phyloP scores from a whole-genome alignment of 2,888 invertebrate species.

The Epinotia ramella region DNA sequence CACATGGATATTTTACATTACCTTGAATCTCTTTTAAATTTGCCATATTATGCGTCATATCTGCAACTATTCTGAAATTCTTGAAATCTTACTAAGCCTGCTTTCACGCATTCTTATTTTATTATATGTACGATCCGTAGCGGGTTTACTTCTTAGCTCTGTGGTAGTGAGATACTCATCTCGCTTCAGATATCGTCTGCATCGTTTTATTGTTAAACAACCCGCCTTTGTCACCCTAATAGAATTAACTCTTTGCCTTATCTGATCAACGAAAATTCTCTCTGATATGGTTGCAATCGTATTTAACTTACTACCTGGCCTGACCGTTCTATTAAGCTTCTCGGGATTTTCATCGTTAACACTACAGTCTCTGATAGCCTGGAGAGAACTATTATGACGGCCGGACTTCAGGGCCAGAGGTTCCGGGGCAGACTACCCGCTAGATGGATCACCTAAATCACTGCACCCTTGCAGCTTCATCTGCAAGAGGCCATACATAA shows the following conservation, averaged over 20 bases:
- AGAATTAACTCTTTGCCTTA: conserved; percentile 51
- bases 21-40: background rate
- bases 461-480: too few relatives aligned
- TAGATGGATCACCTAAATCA: too few relatives aligned
- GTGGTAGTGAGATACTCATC: conserved; percentile 37
- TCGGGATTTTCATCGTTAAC: background rate
- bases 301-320: background rate
- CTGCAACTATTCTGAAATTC: background rate
- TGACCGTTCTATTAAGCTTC: background rate
- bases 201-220: conserved; percentile 53
- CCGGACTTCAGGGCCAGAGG: too few relatives aligned
- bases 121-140: background rate
- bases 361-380: background rate
- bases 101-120: background rate
- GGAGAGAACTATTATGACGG: too few relatives aligned
- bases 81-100: background rate
- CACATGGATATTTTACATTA: background rate
- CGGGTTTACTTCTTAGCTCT: conserved; percentile 24
- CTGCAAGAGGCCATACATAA: too few relatives aligned
- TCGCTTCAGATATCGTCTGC: conserved; percentile 36
- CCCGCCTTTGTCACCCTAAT: conserved; percentile 51
- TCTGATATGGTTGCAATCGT: conserved; percentile 11
- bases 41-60: background rate
- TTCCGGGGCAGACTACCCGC: too few relatives aligned
- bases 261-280: conserved; percentile 35